phyloP scores from a whole-genome alignment of 2,113 vertebrate genomes.

The Catharus bicknelli region DNA sequence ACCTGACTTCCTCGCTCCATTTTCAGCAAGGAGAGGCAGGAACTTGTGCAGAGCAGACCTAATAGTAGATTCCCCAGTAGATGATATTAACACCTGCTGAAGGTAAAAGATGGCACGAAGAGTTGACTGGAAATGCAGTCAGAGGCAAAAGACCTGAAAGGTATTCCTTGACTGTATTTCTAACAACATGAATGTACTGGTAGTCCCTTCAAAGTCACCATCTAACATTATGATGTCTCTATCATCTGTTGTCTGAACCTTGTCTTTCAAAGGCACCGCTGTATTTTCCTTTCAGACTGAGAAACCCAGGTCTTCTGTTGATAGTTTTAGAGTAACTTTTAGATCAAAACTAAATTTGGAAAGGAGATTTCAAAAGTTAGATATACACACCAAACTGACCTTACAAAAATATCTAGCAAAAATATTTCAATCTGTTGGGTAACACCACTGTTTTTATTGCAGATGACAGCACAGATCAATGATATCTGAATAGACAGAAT shows the following conservation, averaged over 20 bases:
- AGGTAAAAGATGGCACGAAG: background rate
- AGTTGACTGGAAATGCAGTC: background rate
- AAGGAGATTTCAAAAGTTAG: background rate
- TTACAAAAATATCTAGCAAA: background rate
- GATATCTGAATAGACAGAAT: background rate
- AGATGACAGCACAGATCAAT: background rate
- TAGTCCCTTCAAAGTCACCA: background rate
- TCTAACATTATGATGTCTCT: background rate
- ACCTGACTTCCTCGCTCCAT: background rate
- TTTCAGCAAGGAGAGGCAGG: background rate
- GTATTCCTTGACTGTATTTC: background rate
- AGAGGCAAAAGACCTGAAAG: background rate
- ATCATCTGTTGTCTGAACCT: background rate
- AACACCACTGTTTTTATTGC: background rate
- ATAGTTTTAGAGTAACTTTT: background rate
- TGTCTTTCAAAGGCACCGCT: background rate
- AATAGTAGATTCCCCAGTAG: background rate
- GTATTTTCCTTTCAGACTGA: background rate
- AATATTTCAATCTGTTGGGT: background rate
- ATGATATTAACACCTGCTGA: background rate
- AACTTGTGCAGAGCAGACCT: background rate
- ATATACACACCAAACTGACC: background rate
- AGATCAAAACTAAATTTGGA: background rate
- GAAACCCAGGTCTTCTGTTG: background rate
- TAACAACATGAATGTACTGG: background rate